Base-by-base conservation (phyloP, 2,113 vertebrate species). In the Scolopax mira region DNA sequence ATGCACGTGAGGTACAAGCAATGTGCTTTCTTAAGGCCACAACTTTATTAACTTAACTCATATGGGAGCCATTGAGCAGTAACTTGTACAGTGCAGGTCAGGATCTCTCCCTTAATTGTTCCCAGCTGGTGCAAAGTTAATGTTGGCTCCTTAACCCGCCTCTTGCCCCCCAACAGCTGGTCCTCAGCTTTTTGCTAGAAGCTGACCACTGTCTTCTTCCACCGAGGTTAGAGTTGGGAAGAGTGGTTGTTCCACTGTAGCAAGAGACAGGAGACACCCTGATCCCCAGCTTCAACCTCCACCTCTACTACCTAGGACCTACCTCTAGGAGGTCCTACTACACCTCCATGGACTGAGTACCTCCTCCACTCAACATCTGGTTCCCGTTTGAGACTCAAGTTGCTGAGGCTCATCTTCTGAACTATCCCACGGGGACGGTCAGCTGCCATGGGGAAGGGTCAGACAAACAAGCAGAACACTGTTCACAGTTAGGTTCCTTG, bases 61-160 rank as follows among this genome's bases (percentile, higher is more conserved):
- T 94, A 75, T 97, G 95, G 96, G 94, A 97, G 81, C 82, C 84
- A 85, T 94, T 86, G 77, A 92, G 80, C 80, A 85, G 72, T 42
- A 52, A 86, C 69, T 79, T 49, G 78, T 94, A 96, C 91, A 95
- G 87, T 95, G 91, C 66, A 66, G 91, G 93, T 92, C 91, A 79
- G 64, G 66, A 61, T 55, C 62, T 54, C 65, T 85, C 70, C 41
- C 49, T 46, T 91, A 94, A 96, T 79, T 75, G 84, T 85, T 97
- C 49, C 91, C 94, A 95, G 28, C 84, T 96, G 95, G 49, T 75
- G 58, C n/a, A 70, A 42, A 79, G 49, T 88, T 89, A 72, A 58
- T 54, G 24, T 18, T 87, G 66, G 44, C 81, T 92, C 51, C 55
- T 72, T 90, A 57, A 74, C 67, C 18, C 33, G 7, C 49, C 8